Base-by-base conservation (phyloP, 2,797 vertebrate species). In the Otolemur crassicaudatus region DNA sequence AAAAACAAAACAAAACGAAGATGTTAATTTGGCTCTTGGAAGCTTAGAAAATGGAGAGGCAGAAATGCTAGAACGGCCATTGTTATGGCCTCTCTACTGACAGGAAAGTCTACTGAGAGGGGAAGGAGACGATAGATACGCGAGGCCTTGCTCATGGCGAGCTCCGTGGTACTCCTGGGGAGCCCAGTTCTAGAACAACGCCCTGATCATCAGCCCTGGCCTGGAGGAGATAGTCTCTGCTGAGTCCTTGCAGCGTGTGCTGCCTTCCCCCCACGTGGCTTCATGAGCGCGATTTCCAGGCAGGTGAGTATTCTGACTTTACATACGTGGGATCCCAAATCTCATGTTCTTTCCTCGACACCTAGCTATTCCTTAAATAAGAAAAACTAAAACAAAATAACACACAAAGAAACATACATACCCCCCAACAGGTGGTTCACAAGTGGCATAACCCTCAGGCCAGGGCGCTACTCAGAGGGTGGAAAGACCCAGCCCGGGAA, bases 241-340 rank as follows among this genome's bases (percentile, higher is more conserved):
- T 9, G 5, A 88, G 31, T 17, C 29, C 25, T 34, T 49, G 49
- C 61, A 1, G 3, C 10, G 3, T 10, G 19, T 25, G 31, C 27
- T 19, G 14, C n/a, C 2, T 0, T 72, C 6, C 10, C 1, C 20
- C 17, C 9, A 7, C 6, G 43, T 3, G 34, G 13, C 49, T 61
- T 58, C 27, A 58, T 34, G 23, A 86, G 70, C 19, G 20, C 5
- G 49, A 14, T 14, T 46, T 61, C n/a, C 14, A 23, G 29, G 53
- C 22, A 67, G 29, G 43, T 8, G 65, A 56, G 27, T 43, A 58
- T 46, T 46, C 3, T 83, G 6, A 43, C 11, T 13, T 72, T 79
- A 23, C 2, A 19, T 4, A 9, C 13, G 1, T 84, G 27, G 37
- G 72, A 76, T 40, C 27, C n/a, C 49, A 40, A 75, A 58, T 9